Evolutionary conservation across 2,113 vertebrate species (phyloP), one percentile per base, ranked within the genome.

Genomic region (Pseudopodoces humilis): DNA sequence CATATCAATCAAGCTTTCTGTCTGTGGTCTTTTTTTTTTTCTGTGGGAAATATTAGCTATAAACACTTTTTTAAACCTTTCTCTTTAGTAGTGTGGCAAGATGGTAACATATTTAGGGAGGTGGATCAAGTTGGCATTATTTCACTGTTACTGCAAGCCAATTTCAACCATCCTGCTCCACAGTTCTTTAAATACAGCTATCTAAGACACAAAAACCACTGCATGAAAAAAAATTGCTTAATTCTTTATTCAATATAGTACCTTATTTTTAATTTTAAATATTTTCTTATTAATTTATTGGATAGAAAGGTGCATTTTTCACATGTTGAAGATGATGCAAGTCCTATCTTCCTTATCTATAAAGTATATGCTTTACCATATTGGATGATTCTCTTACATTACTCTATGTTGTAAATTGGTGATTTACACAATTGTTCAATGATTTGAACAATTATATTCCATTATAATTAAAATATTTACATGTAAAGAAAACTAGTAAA

Each of bases 391-490:
- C 70, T 65, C 71, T 91, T 71, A 83, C 41, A 44, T 90, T 79
- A 53, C 6, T 91, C 87, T 89, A 85, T 95, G 91, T 92, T 92
- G 68, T 93, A 93, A 94, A 93, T 90, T 72, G 37, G 49, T 95
- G 91, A 39, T 39, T 39, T 39, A 39, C 39, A 39, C 39, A 39
- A 39, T 39, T 39, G 39, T 39, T 39, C 39, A 39, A 39, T 39
- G 39, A 39, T 39, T 39, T 39, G 39, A 39, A 39, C 39, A 96
- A 94, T 98, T 97, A 95, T 69, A 94, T 88, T 86, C 41, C 52
- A 89, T 80, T 96, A 75, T 44, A 97, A 97, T 92, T 96, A 50
- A 92, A 97, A 94, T 46, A 55, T 95, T 97, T 44, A 87, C 91
- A 88, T 27, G 13, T 56, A 92, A 97, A 84, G 53, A 92, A 96